These are phyloP conservation scores for Oncorhynchus gorbuscha DNA, from an alignment of 2,113 vertebrate genomes.

Conservation along the genomic window DNA sequence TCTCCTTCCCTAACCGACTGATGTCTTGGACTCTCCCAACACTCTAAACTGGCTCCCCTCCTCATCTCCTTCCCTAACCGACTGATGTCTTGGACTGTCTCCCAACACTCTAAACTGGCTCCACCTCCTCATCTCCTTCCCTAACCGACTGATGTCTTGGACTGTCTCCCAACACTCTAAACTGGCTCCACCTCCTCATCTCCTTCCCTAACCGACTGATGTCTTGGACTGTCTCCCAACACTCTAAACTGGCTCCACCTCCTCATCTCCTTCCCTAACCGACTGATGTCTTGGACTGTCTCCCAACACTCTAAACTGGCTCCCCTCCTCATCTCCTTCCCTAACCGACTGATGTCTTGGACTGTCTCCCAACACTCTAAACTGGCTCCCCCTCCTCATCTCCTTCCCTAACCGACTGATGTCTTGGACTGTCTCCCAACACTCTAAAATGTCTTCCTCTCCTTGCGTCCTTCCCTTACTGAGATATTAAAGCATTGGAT, in stretches of 20 bases:
- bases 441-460: conserved; percentile 14
- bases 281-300: conserved; percentile 29
- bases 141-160: conserved; percentile 21
- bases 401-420: neutral
- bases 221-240: conserved; percentile 44
- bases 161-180: conserved; percentile 31
- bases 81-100: conserved; percentile 32
- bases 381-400: conserved; percentile 5
- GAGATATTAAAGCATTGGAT: conserved; percentile 27
- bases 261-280: neutral
- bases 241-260: conserved; percentile 12
- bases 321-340: neutral
- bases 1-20: no score
- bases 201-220: neutral
- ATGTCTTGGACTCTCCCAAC: conserved; percentile 45
- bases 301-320: conserved; percentile 35
- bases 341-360: conserved; percentile 23
- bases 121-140: neutral
- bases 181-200: conserved; percentile 5
- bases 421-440: conserved; percentile 44
- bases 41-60: conserved; percentile 16
- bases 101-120: conserved; percentile 33
- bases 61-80: neutral
- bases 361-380: conserved; percentile 31
- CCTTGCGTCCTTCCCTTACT: conserved; percentile 11